These are phyloP conservation scores for Doryteuthis pealeii DNA, from an alignment of 1,140 invertebrate genomes.

Conservation along the genomic window DNA sequence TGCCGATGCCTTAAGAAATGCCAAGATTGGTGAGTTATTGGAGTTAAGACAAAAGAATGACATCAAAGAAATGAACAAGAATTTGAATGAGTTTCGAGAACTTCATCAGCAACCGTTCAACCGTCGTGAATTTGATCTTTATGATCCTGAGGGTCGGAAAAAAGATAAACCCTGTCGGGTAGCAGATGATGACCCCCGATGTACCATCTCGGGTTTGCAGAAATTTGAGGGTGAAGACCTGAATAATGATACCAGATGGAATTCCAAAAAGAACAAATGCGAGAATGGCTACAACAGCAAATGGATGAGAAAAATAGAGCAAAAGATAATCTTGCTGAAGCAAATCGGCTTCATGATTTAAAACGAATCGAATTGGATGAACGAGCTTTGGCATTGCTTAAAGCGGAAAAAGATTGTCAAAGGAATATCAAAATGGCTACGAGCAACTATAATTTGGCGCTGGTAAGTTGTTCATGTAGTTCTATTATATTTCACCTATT, in stretches of 20 bases:
- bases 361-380: conserved; percentile 59
- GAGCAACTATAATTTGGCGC: conserved; percentile 73
- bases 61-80: conserved; percentile 67
- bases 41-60: conserved; percentile 64
- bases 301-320: conserved; percentile 60
- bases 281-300: conserved; percentile 75
- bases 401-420: conserved; percentile 58
- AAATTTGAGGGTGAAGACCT: conserved; percentile 85
- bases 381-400: conserved; percentile 55
- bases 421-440: conserved; percentile 67
- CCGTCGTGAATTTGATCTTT: conserved; percentile 79
- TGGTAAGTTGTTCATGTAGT: conserved; percentile 67
- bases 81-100: conserved; percentile 75
- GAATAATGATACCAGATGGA: conserved; percentile 62
- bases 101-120: conserved; percentile 74
- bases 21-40: conserved; percentile 52
- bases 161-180: conserved; percentile 73
- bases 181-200: conserved; percentile 70
- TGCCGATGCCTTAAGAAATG: conserved; percentile 56
- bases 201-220: conserved; percentile 64
- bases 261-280: conserved; percentile 74
- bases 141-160: conserved; percentile 76
- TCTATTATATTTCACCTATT: too few species aligned
- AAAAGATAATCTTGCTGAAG: conserved; percentile 63
- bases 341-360: conserved; percentile 57